Evolutionary conservation across 2,888 invertebrate genomes (phyloP).

Genomic region (Chironomus tentans): DNA sequence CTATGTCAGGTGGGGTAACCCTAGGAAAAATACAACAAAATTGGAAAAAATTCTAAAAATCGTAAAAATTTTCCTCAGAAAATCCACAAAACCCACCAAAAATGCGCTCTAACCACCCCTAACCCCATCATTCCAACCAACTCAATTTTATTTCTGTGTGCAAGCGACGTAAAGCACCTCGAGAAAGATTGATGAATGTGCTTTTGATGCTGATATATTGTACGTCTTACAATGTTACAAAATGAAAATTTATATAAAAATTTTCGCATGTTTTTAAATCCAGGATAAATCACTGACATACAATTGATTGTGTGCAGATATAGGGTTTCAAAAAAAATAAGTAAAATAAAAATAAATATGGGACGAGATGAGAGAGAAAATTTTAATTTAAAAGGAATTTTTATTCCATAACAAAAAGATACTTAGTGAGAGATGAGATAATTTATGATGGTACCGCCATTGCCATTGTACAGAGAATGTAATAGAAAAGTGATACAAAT

Average conservation of each 20-base stretch:
- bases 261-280: conserved; percentile 4
- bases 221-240: conserved; percentile 1
- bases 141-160: neutral
- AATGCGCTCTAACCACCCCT: no score
- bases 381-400: conserved; percentile 12
- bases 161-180: conserved; percentile 2
- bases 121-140: no score
- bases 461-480: neutral
- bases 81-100: no score
- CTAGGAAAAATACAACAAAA: no score
- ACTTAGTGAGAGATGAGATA: neutral
- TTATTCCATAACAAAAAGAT: neutral
- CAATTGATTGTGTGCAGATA: conserved; percentile 4
- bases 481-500: neutral
- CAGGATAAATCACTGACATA: conserved; percentile 6
- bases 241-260: conserved; percentile 1
- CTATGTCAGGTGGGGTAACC: no score
- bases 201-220: conserved; percentile 8
- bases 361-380: neutral
- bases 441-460: conserved; percentile 1
- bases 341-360: neutral
- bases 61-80: no score
- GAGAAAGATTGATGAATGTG: conserved; percentile 3
- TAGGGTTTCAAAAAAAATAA: neutral
- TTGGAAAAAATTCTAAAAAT: no score